Percentiles rank a stretch among this genome's conserved stretches.
Conservation (phyloP, 1,140 invertebrate species). For the Drosophila mayri region DNA sequence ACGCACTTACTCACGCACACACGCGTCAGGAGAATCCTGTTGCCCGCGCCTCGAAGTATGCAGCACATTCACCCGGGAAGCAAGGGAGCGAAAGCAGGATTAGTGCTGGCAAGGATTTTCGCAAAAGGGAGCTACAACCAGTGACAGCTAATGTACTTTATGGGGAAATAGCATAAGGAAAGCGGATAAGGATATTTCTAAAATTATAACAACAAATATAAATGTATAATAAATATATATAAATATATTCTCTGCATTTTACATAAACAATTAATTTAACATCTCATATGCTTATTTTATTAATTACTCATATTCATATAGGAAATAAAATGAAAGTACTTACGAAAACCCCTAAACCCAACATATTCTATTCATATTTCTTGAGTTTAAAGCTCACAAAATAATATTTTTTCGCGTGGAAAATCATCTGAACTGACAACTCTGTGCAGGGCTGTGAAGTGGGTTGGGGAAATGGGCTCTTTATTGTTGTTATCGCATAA, state of each 20-base stretch:
- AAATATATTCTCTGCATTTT: too few species aligned
- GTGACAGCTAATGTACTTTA: neutral
- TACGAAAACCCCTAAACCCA: neutral
- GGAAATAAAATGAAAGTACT: neutral
- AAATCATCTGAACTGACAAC: conserved; percentile 18
- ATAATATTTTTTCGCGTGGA: neutral
- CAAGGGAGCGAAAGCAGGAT: conserved; percentile 1
- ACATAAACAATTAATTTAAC: too few species aligned
- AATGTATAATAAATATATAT: too few species aligned
- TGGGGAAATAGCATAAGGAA: too few species aligned
- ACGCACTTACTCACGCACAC: conserved; percentile 33
- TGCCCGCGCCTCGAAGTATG: conserved; percentile 69
- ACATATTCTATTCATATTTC: neutral
- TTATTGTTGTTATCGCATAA: conserved; percentile 79
- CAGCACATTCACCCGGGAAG: conserved; percentile 51
- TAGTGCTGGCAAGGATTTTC: conserved; percentile 11
- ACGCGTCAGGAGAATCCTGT: conserved; percentile 40
- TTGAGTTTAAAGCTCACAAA: neutral
- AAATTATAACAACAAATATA: too few species aligned
- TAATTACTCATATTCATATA: neutral
- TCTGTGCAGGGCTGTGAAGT: neutral
- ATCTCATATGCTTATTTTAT: too few species aligned
- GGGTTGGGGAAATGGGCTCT: conserved; percentile 28
- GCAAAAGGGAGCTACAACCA: neutral
- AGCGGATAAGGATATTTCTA: too few species aligned